Evolutionary conservation across 2,113 vertebrate species (phyloP), one percentile per base, ranked within the genome.

Genomic region (Chaenogobius annularis): DNA sequence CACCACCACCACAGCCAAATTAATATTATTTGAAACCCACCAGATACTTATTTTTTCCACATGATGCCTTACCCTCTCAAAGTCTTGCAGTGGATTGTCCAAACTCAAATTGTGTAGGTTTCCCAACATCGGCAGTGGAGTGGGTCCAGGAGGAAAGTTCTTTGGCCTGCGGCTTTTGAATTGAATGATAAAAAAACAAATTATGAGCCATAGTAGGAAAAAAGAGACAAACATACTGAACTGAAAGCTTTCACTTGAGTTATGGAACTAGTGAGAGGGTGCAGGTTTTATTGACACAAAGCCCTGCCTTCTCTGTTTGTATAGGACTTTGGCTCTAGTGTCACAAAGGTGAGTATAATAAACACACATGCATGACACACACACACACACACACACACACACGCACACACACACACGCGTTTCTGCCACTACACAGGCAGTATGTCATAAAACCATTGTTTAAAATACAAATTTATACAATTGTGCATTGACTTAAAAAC

Each of bases 91-190:
- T 17, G 91, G 93, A 75, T 91, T 92, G 0, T 69, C 67, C 2
- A 92, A 26, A 50, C 59, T 88, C 17, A 93, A 47, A 2, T 91
- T 58, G 19, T 91, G 72, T 37, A 93, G 67, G 68, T 88, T 94
- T 19, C 93, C 92, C 40, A 94, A 67, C 37, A 94, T 1, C 0
- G 92, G 93, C 14, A 92, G 11, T 0, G 66, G 15, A 0, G 54
- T 22, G 6, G 93, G 92, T 47, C 93, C 92, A 0, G 93, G 92
- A 7, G 93, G 93, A 52, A 94, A 92, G 86, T 92, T 93, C 75
- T 88, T 83, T 63, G 86, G 87, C 61, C 86, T 89, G 73, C 81
- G 84, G 80, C 0, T 74, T 87, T 73, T 81, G 56, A 80, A 2
- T 64, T 44, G 75, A 69, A 89, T 8, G 23, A 88, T 26, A 37